These are phyloP conservation scores for Fragum sueziense DNA, from an alignment of 2,888 invertebrate genomes.

Conservation along the genomic window DNA sequence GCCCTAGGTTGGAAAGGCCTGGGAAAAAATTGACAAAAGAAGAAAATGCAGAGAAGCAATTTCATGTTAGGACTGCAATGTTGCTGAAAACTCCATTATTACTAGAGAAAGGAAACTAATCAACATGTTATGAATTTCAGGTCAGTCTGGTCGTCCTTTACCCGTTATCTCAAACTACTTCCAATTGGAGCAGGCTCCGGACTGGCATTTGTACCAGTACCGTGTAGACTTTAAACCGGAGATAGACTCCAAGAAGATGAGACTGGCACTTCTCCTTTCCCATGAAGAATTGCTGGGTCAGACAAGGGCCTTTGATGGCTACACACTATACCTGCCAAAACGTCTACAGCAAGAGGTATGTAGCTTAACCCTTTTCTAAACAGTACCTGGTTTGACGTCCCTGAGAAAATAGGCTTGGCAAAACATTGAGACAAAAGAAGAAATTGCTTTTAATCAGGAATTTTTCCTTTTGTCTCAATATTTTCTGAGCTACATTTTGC, in stretches of 20 bases:
- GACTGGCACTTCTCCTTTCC: slow-evolving; percentile 71
- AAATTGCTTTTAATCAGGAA: too few relatives aligned
- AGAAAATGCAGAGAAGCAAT: too few relatives aligned
- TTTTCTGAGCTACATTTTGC: too few relatives aligned
- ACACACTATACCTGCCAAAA: slow-evolving; percentile 75
- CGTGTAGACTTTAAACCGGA: slow-evolving; percentile 78
- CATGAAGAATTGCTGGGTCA: slow-evolving; percentile 73
- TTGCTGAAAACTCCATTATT: too few relatives aligned
- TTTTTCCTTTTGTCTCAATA: not conserved
- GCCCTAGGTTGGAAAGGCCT: too few relatives aligned
- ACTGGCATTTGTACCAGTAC: slow-evolving; percentile 79
- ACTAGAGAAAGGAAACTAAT: too few relatives aligned
- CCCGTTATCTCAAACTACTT: slow-evolving; percentile 76
- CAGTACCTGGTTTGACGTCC: too few relatives aligned
- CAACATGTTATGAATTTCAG: slow-evolving; percentile 51
- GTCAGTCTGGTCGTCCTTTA: slow-evolving; percentile 69
- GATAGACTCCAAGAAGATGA: slow-evolving; percentile 73
- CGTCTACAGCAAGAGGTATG: slow-evolving; percentile 72
- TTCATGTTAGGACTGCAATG: too few relatives aligned
- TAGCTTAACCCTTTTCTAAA: too few relatives aligned
- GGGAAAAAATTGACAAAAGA: too few relatives aligned
- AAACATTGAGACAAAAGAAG: too few relatives aligned
- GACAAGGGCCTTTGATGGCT: slow-evolving; percentile 79
- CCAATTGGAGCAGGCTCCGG: slow-evolving; percentile 65
- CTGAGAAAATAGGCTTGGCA: too few relatives aligned